phyloP scores from a whole-genome alignment of 2,113 vertebrate species.

The Dromiciops gliroides region DNA sequence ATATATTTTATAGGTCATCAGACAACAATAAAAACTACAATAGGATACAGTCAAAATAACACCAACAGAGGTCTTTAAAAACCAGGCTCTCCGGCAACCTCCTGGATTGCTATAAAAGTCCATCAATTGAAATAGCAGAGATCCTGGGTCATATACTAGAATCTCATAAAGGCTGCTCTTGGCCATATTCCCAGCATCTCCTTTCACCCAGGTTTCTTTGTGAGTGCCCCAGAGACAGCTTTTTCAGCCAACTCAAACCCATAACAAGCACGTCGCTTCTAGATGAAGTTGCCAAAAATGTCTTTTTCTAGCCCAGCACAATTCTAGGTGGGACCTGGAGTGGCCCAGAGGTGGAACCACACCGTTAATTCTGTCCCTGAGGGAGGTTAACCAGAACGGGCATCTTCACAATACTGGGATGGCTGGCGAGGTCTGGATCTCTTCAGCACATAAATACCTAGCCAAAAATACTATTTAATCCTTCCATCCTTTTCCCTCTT shows the following conservation, averaged over 20 bases:
- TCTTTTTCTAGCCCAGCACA: slow-evolving; percentile 35
- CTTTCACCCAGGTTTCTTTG: not conserved
- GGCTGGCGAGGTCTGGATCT: not conserved
- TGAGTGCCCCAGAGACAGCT: slow-evolving; percentile 39
- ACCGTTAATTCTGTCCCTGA: slow-evolving; percentile 30
- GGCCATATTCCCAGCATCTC: slow-evolving; percentile 11
- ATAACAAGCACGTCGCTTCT: slow-evolving; percentile 16
- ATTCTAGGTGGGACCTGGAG: slow-evolving; percentile 29
- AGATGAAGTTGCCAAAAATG: slow-evolving; percentile 30
- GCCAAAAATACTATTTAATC: not conserved
- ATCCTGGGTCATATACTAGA: slow-evolving; percentile 30
- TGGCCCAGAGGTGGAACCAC: slow-evolving; percentile 24
- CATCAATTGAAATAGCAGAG: slow-evolving; percentile 48
- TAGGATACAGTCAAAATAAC: slow-evolving; percentile 19
- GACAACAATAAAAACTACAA: slow-evolving; percentile 20
- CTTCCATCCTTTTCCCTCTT: not conserved
- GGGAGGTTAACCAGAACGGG: slow-evolving; percentile 6
- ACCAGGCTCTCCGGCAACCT: slow-evolving; percentile 28
- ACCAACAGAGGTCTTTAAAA: slow-evolving; percentile 44
- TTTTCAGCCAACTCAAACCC: slow-evolving; percentile 30
- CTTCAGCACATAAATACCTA: not conserved
- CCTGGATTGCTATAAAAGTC: slow-evolving; percentile 28
- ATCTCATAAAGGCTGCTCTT: slow-evolving; percentile 37
- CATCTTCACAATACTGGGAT: not conserved
- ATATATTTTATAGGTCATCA: slow-evolving; percentile 49